phyloP scores from a whole-genome alignment of 2,113 vertebrate species.

The Ptyas mucosa region DNA sequence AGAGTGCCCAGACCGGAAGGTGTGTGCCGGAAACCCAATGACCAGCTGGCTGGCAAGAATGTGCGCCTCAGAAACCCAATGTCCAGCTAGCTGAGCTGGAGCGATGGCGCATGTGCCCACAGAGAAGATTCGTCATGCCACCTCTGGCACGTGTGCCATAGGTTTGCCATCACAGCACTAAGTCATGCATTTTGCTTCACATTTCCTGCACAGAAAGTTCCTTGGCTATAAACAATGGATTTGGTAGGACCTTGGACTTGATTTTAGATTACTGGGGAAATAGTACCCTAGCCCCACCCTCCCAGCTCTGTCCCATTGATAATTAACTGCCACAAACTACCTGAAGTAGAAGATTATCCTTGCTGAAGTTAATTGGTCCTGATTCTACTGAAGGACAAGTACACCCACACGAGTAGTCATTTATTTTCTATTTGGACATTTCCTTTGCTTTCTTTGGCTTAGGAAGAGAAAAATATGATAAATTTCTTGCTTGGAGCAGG shows the following conservation, averaged over 20 bases:
- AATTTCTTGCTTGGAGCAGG: slow-evolving; percentile 43
- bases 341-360: slow-evolving; percentile 50
- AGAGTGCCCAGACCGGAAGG: too few relatives aligned
- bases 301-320: slow-evolving; percentile 43
- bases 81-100: too few relatives aligned
- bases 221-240: slow-evolving; percentile 41
- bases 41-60: too few relatives aligned
- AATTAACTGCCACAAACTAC: slow-evolving; percentile 56
- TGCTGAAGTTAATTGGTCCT: slow-evolving; percentile 56
- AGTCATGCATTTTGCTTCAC: slow-evolving; percentile 6
- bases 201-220: not conserved
- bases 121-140: too few relatives aligned
- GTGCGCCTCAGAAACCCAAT: too few relatives aligned
- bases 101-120: too few relatives aligned
- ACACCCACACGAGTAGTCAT: slow-evolving; percentile 56
- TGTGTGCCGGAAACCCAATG: too few relatives aligned
- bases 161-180: not conserved
- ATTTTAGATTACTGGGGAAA: slow-evolving; percentile 50
- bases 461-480: slow-evolving; percentile 48
- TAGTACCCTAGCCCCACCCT: slow-evolving; percentile 46
- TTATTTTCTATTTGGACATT: slow-evolving; percentile 57
- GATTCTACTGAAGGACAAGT: slow-evolving; percentile 63
- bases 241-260: slow-evolving; percentile 36
- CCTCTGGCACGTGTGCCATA: too few relatives aligned
- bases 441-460: slow-evolving; percentile 64